Conservation (phyloP, 1,140 invertebrate genomes). For the Drosophila sucinea region DNA sequence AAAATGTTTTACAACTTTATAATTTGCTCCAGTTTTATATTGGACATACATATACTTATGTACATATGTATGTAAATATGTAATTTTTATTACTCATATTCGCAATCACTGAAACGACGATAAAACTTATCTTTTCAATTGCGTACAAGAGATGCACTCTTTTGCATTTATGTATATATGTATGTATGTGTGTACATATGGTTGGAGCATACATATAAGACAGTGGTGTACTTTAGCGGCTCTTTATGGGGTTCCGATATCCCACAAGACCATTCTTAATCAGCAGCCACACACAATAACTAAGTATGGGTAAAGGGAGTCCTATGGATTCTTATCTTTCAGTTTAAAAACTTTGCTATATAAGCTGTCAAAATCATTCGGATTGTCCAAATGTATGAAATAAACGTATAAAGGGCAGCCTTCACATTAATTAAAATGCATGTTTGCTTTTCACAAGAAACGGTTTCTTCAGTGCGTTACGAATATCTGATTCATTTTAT, state of each 20-base stretch:
- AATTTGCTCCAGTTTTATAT: neutral
- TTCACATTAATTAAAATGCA: too few relatives aligned
- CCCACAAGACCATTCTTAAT: too few relatives aligned
- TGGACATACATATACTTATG: neutral
- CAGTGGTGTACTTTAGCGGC: neutral
- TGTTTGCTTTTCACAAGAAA: too few relatives aligned
- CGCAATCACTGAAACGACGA: constrained; percentile 26
- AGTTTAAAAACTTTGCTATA: too few relatives aligned
- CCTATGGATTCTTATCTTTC: too few relatives aligned
- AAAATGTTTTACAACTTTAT: neutral
- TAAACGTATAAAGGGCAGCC: too few relatives aligned
- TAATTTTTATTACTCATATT: constrained; percentile 33
- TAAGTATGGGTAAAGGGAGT: too few relatives aligned
- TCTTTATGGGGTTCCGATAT: neutral
- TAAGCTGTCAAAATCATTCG: too few relatives aligned
- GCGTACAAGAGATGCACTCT: constrained; percentile 8
- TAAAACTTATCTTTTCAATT: constrained; percentile 42
- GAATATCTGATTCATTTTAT: too few relatives aligned
- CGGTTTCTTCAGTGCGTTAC: too few relatives aligned
- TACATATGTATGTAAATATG: neutral
- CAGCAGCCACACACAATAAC: too few relatives aligned
- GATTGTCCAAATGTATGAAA: too few relatives aligned
- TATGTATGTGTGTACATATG: constrained; percentile 1
- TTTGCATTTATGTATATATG: constrained; percentile 2
- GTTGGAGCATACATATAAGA: neutral